These are phyloP conservation scores for Rousettus leschenaultii DNA, from an alignment of 2,113 vertebrate species.

Conservation along the genomic window DNA sequence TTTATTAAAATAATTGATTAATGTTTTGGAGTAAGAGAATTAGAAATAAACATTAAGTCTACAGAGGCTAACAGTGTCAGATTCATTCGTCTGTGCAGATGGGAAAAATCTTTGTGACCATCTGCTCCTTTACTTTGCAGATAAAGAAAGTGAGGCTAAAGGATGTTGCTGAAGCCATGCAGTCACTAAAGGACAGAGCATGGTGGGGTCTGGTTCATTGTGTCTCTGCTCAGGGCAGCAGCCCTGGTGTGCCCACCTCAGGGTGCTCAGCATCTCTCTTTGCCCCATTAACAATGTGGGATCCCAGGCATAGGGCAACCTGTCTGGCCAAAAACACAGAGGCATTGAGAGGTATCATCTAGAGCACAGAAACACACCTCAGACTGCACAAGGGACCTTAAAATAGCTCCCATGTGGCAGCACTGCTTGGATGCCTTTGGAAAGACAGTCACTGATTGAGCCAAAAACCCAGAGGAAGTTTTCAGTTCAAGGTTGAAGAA, in stretches of 20 bases:
- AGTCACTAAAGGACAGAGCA: background rate
- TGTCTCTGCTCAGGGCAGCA: background rate
- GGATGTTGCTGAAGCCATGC: background rate
- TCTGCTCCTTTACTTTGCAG: background rate
- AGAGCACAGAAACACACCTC: background rate
- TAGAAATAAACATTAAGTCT: background rate
- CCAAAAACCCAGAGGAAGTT: background rate
- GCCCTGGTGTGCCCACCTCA: no score
- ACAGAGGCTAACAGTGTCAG: background rate
- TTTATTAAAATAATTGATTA: background rate
- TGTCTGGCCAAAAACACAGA: background rate
- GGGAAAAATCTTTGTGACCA: background rate
- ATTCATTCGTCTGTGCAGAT: background rate
- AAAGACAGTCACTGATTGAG: background rate
- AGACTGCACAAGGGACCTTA: background rate
- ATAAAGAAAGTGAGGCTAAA: background rate
- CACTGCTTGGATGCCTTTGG: background rate
- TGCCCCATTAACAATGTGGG: background rate
- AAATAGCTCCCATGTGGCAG: background rate
- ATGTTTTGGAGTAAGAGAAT: background rate
- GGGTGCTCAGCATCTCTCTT: background rate
- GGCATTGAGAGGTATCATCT: background rate
- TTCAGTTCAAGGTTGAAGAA: constrained; percentile 53
- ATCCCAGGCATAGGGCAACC: background rate
- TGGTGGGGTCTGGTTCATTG: background rate